Evolutionary conservation across 2,113 vertebrate species (phyloP).

Genomic region (Aptenodytes patagonicus): DNA sequence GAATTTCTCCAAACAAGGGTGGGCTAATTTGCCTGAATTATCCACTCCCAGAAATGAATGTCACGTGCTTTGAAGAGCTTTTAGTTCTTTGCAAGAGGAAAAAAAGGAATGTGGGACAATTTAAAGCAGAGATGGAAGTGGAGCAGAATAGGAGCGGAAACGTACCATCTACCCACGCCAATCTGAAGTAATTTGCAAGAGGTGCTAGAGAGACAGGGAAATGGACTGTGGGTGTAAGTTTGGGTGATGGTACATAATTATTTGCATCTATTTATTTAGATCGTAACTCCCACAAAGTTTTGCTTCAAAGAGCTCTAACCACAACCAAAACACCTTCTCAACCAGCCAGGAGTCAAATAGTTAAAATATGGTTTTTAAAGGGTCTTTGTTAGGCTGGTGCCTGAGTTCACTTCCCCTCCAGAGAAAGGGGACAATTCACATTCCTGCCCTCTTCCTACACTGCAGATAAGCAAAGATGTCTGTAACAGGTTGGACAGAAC

Average conservation of each 20-base stretch:
- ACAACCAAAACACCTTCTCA: not conserved
- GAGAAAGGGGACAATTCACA: constrained; percentile 36
- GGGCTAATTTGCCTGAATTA: not conserved
- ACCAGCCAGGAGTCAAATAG: not conserved
- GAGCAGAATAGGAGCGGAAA: not conserved
- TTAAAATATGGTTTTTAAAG: not conserved
- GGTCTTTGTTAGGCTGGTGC: constrained; percentile 16
- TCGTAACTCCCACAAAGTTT: not conserved
- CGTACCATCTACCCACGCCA: accelerated
- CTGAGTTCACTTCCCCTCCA: constrained; percentile 44
- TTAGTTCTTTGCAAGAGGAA: not conserved
- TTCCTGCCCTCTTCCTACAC: constrained; percentile 38
- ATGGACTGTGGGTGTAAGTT: not conserved
- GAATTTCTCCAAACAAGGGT: not conserved
- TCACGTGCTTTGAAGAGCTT: not conserved
- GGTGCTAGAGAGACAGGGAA: not conserved
- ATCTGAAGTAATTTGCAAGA: not conserved
- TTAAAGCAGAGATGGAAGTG: not conserved
- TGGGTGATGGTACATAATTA: not conserved
- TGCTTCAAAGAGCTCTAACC: not conserved
- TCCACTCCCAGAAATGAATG: not conserved
- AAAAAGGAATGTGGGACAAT: not conserved
- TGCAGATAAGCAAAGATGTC: constrained; percentile 29
- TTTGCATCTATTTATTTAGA: not conserved
- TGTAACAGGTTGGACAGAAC: not conserved